Evolutionary conservation across 2,888 invertebrate species (phyloP), one percentile per base, ranked within the genome.

Genomic region (Tipula unca): DNA sequence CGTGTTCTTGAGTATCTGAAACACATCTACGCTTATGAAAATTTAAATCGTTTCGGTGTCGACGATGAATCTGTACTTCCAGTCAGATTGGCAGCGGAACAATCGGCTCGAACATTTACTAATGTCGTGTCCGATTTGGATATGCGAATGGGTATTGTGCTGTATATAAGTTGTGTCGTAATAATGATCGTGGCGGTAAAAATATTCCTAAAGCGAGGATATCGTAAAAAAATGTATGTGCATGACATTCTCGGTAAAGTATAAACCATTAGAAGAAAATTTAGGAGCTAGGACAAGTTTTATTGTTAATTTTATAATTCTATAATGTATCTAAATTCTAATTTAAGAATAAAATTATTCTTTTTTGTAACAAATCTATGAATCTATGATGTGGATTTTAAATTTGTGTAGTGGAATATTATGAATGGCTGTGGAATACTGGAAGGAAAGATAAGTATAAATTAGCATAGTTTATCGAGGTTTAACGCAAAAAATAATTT

Each of bases 131-230:
- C 90, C 32, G 91, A 91, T 87, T 90, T 91, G 90, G 96, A 96
- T 90, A 93, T 95, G 90, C 94, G 95, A 89, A 93, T 96, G 91
- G 94, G 95, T 90, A 94, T 95, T 90, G 91, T 95, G 87, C 92
- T 96, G 88, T 96, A 96, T 91, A 92, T 94, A 88, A 93, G 93
- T 89, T 95, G 95, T 89, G 94, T 95, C 89, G 90, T 93, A 88
- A 94, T 96, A 90, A 93, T 97, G 90, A 92, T 95, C 88, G 89
- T 96, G 89, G 95, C 96, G 87, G 94, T 95, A 89, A 93, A 95
- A 89, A 93, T 95, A 90, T 96, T 97, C 90, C 92, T 95, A 88
- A 93, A 89, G 25, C 90, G 89, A 86, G 89, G 90, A 20, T 95
- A 95, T 90, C 94, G 94, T 89, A 96, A 95, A 90, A 96, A 95